These are phyloP conservation scores for Calyptommatus sinebrachiatus DNA, from an alignment of 2,113 vertebrate species.

Conservation along the genomic window DNA sequence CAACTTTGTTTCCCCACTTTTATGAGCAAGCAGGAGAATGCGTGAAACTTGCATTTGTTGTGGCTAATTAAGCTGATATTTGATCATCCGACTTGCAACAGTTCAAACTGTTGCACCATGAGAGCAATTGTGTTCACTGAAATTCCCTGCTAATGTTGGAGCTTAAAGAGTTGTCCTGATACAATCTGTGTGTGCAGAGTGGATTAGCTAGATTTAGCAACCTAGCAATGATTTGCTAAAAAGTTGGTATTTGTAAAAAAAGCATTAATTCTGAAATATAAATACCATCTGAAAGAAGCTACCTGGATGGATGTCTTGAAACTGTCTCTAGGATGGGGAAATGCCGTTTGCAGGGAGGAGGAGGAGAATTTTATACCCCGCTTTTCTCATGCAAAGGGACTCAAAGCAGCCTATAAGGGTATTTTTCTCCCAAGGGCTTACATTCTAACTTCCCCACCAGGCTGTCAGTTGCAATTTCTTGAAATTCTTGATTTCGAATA, in stretches of 20 bases:
- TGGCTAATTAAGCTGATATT: background rate
- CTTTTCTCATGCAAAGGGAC: too few species aligned
- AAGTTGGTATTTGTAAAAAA: conserved; percentile 28
- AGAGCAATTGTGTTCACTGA: background rate
- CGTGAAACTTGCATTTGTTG: background rate
- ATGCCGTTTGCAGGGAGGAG: too few species aligned
- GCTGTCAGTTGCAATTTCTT: too few species aligned
- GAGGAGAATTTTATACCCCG: too few species aligned
- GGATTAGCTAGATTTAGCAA: conserved; percentile 7
- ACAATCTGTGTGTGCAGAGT: conserved; percentile 50
- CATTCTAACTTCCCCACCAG: too few species aligned
- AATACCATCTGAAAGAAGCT: background rate
- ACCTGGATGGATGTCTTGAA: too few species aligned
- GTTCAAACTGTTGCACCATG: background rate
- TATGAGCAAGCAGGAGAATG: background rate
- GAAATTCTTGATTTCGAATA: too few species aligned
- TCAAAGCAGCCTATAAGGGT: too few species aligned
- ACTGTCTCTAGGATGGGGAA: too few species aligned
- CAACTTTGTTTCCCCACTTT: too few species aligned
- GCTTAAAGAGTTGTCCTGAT: conserved; percentile 45
- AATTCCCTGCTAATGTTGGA: conserved; percentile 22
- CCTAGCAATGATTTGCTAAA: conserved; percentile 4
- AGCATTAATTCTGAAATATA: conserved; percentile 16
- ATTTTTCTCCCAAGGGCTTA: too few species aligned
- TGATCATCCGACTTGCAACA: background rate